Percentiles rank a stretch among this genome's conserved stretches.
Conservation (phyloP, 2,113 vertebrate genomes). For the Meriones unguiculatus region DNA sequence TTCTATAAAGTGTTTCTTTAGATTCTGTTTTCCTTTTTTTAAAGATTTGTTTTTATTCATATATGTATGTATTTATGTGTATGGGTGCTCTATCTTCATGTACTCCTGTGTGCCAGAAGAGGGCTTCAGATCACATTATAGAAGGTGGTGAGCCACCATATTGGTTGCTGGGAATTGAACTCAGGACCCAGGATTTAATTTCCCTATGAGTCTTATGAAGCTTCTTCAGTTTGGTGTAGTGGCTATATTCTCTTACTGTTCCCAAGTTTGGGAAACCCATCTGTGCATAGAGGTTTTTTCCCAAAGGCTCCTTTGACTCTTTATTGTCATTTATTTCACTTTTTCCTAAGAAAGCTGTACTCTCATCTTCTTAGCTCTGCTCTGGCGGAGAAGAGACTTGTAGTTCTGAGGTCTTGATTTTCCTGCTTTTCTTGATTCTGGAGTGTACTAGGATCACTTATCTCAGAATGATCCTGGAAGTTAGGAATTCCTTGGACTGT, state of each 20-base stretch:
- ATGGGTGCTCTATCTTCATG: background rate
- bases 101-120: background rate
- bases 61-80: background rate
- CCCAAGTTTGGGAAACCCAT: slow-evolving; percentile 78
- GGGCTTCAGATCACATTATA: background rate
- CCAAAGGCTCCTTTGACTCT: slow-evolving; percentile 3
- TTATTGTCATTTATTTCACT: background rate
- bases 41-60: background rate
- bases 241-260: slow-evolving; percentile 80
- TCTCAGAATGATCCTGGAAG: slow-evolving; percentile 58
- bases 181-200: background rate
- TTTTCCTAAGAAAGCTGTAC: background rate
- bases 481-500: slow-evolving; percentile 75
- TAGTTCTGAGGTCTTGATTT: slow-evolving; percentile 19
- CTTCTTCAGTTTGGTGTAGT: slow-evolving; percentile 86
- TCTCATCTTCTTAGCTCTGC: slow-evolving; percentile 27
- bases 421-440: slow-evolving; percentile 36
- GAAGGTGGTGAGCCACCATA: background rate
- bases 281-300: slow-evolving; percentile 84
- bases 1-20: background rate
- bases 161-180: background rate
- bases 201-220: background rate
- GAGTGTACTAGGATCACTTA: slow-evolving; percentile 47
- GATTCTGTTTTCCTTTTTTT: background rate
- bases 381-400: background rate